Percentiles rank a stretch among this genome's conserved stretches.
Evolutionary conservation across 1,140 invertebrate species (phyloP).

Genomic region (Calliopsis andreniformis): DNA sequence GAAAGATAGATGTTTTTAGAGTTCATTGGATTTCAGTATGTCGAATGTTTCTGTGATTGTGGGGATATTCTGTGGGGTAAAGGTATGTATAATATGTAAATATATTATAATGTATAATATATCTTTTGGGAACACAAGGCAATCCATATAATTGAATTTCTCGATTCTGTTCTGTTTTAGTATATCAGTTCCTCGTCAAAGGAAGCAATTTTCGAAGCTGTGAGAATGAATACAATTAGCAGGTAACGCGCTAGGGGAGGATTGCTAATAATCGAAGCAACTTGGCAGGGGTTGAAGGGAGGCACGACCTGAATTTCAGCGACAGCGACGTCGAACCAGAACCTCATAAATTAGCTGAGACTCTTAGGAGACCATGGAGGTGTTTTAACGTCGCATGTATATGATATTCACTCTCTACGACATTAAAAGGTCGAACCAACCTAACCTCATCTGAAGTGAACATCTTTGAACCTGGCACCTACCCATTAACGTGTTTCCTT

Average conservation of each 20-base stretch:
- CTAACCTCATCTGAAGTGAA: slow-evolving; percentile 1
- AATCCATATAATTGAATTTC: too few species aligned
- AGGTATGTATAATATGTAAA: too few species aligned
- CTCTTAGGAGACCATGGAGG: slow-evolving; percentile 8
- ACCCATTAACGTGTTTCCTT: too few species aligned
- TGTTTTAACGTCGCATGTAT: background rate
- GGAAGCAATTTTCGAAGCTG: background rate
- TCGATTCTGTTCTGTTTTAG: too few species aligned
- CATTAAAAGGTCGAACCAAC: slow-evolving; percentile 29
- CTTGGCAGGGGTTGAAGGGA: slow-evolving; percentile 2
- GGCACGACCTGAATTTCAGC: slow-evolving; percentile 58
- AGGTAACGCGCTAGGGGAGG: background rate
- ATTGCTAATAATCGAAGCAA: slow-evolving; percentile 30
- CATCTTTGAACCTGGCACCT: background rate
- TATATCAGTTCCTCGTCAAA: background rate
- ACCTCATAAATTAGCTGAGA: slow-evolving; percentile 56
- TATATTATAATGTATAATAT: too few species aligned
- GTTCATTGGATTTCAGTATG: too few species aligned
- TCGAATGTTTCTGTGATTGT: too few species aligned
- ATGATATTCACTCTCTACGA: slow-evolving; percentile 18
- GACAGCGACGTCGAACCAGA: slow-evolving; percentile 45
- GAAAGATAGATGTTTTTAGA: too few species aligned
- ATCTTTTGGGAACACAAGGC: too few species aligned
- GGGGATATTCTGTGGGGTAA: too few species aligned
- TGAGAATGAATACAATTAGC: slow-evolving; percentile 39